A percentile compares a stretch with the other conserved stretches of the same genome.
Evolutionary conservation across 2,113 vertebrate genomes (phyloP).

Genomic region (Varanus salvator): DNA sequence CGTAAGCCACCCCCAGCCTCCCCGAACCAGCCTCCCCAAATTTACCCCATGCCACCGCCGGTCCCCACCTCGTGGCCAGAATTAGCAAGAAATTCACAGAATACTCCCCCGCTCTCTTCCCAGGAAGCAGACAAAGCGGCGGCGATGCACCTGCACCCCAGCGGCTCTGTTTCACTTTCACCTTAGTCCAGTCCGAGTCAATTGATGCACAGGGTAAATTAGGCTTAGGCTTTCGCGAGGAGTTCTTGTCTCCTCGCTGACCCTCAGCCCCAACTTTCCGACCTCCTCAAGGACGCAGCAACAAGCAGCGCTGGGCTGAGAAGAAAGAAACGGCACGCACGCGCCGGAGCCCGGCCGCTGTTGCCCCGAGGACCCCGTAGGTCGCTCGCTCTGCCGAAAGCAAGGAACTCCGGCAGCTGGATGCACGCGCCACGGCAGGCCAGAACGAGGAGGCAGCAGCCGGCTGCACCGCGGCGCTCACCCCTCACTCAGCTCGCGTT

Average conservation of each 20-base stretch:
- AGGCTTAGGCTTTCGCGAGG: too few relatives aligned
- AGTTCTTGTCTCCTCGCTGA: not conserved
- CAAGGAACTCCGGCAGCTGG: constrained; percentile 31
- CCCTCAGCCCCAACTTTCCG: constrained; percentile 42
- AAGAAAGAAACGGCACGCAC: fast-evolving
- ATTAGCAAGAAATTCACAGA: not conserved
- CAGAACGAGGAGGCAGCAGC: not conserved
- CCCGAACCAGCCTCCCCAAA: not conserved
- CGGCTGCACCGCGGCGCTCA: constrained; percentile 1
- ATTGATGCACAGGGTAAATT: too few relatives aligned
- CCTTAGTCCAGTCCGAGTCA: not conserved
- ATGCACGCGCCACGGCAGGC: constrained; percentile 43
- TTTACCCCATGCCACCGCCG: not conserved
- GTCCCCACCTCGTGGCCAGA: not conserved
- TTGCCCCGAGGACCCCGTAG: not conserved
- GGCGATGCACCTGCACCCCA: constrained; percentile 23
- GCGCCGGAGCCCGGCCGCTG: not conserved
- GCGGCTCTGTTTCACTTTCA: not conserved
- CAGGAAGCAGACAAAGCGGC: constrained; percentile 17
- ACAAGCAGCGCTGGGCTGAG: not conserved
- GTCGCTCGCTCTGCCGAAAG: not conserved
- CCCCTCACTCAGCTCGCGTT: not conserved
- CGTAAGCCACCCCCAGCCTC: not conserved
- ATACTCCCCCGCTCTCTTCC: not conserved
- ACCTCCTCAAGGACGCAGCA: constrained; percentile 55